Evolutionary conservation across 2,797 vertebrate genomes (phyloP).

Genomic region (Lindbergichthys nudifrons): DNA sequence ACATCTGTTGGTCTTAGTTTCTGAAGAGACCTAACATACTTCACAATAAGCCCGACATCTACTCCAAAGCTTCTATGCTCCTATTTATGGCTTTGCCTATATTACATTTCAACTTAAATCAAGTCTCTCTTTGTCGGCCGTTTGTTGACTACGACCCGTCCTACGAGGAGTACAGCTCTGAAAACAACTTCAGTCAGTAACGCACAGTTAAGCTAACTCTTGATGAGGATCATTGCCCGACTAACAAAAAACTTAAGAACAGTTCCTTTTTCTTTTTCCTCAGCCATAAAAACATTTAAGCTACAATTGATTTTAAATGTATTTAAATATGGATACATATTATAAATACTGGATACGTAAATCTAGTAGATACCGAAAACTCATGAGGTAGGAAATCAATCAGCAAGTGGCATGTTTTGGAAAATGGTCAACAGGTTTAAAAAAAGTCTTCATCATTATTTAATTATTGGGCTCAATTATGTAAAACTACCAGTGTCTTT

Average conservation of each 20-base stretch:
- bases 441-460: not conserved
- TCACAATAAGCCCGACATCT: conserved; percentile 52
- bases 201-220: not conserved
- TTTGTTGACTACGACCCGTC: conserved; percentile 4
- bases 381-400: not conserved
- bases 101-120: conserved; percentile 31
- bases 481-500: conserved; percentile 15
- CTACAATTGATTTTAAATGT: not conserved
- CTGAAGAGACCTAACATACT: conserved; percentile 51
- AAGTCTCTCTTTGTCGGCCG: conserved; percentile 7
- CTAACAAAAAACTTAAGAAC: not conserved
- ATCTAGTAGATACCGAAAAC: not conserved
- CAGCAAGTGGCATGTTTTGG: not conserved
- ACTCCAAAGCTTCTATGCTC: conserved; percentile 41
- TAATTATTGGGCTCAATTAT: conserved; percentile 14
- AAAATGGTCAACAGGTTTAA: not conserved
- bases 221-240: not conserved
- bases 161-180: not conserved
- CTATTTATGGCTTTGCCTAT: conserved; percentile 59
- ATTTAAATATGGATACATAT: not conserved
- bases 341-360: not conserved
- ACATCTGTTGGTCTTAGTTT: conserved; percentile 70
- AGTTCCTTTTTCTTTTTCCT: too few species aligned
- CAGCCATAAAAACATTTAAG: not conserved
- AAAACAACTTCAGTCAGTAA: conserved; percentile 10